A percentile compares a stretch with the other conserved stretches of the same genome.
These are phyloP conservation scores for Macrobrachium rosenbergii DNA, from an alignment of 1,140 invertebrate species.

Conservation along the genomic window DNA sequence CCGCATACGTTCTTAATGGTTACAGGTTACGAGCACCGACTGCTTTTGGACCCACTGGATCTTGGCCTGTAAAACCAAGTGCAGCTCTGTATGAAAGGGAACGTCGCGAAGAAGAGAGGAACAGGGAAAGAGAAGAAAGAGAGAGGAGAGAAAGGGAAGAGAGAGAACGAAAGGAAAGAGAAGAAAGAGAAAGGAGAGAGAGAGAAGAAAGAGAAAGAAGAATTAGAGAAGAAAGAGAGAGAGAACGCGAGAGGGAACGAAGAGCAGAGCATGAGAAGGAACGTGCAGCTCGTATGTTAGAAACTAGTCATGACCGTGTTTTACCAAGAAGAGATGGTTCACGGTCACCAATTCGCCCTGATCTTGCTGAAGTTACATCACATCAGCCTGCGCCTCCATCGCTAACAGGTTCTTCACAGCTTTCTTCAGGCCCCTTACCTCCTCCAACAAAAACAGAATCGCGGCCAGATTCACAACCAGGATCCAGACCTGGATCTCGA, in stretches of 20 bases:
- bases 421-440: conserved; percentile 25
- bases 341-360: conserved; percentile 61
- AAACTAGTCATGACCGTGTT: conserved; percentile 56
- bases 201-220: conserved; percentile 54
- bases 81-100: conserved; percentile 59
- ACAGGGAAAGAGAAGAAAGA: conserved; percentile 57
- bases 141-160: conserved; percentile 59
- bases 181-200: conserved; percentile 45
- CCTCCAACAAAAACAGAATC: conserved; percentile 54
- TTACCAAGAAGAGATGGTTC: conserved; percentile 58
- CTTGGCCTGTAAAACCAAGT: conserved; percentile 63
- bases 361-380: conserved; percentile 41
- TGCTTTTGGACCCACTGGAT: conserved; percentile 57
- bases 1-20: background rate
- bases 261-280: conserved; percentile 59
- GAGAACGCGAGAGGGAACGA: conserved; percentile 60
- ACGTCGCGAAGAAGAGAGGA: conserved; percentile 56
- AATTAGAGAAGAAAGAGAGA: conserved; percentile 40
- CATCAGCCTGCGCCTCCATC: conserved; percentile 27
- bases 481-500: conserved; percentile 59
- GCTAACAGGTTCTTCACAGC: conserved; percentile 9
- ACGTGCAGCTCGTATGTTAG: conserved; percentile 52
- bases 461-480: conserved; percentile 60
- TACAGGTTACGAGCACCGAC: conserved; percentile 61
- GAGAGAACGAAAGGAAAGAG: conserved; percentile 52